Evolutionary conservation across 2,888 invertebrate genomes (phyloP).

Genomic region (Caenorhabditis doughertyi): DNA sequence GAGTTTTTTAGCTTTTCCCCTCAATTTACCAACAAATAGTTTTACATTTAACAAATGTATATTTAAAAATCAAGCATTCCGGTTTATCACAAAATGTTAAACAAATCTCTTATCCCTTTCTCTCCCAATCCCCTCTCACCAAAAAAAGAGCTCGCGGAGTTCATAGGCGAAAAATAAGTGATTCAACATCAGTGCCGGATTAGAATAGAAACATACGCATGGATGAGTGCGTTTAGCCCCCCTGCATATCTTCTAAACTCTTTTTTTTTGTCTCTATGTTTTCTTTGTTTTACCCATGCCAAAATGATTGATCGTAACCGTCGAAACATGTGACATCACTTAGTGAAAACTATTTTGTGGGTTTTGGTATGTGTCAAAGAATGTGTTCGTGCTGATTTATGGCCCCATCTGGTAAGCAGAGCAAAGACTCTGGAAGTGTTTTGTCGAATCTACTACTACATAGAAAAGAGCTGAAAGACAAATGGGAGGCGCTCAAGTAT

Average conservation of each 20-base stretch:
- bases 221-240: slow-evolving; percentile 48
- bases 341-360: slow-evolving; percentile 21
- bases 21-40: too few species aligned
- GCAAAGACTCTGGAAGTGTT: slow-evolving; percentile 42
- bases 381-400: slow-evolving; percentile 55
- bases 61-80: too few species aligned
- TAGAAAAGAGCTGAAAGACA: slow-evolving; percentile 55
- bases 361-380: slow-evolving; percentile 21
- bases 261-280: neutral
- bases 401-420: slow-evolving; percentile 44
- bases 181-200: slow-evolving; percentile 30
- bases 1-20: too few species aligned
- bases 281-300: slow-evolving; percentile 5
- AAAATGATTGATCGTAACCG: slow-evolving; percentile 18
- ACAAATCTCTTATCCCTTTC: neutral
- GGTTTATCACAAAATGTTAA: neutral
- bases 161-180: slow-evolving; percentile 29
- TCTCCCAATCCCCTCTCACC: neutral
- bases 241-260: slow-evolving; percentile 11
- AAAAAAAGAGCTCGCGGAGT: slow-evolving; percentile 13
- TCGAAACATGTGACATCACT: slow-evolving; percentile 25
- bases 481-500: slow-evolving; percentile 54
- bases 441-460: slow-evolving; percentile 36
- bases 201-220: slow-evolving; percentile 45
- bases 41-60: too few species aligned